phyloP scores from a whole-genome alignment of 2,797 vertebrate genomes.

The Enteromius anoplus region DNA sequence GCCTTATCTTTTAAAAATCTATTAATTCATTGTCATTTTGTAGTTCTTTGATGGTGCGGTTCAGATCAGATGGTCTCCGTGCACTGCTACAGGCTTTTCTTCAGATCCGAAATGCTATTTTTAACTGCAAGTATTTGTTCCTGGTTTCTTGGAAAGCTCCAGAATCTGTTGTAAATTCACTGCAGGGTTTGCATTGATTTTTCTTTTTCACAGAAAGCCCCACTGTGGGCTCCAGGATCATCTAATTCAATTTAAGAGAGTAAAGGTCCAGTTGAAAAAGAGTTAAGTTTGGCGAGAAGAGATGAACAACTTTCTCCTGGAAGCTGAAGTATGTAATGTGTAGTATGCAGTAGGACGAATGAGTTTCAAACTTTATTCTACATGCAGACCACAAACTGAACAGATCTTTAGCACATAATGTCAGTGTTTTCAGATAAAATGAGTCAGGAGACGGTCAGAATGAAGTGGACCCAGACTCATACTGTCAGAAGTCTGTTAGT shows the following conservation, averaged over 20 bases:
- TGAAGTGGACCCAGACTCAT: conserved; percentile 61
- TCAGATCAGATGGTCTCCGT: conserved; percentile 1
- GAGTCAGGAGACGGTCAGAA: not conserved
- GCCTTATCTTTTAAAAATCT: conserved; percentile 22
- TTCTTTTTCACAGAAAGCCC: conserved; percentile 31
- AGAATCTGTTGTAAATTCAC: conserved; percentile 57
- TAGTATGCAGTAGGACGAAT: not conserved
- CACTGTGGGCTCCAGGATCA: conserved; percentile 11
- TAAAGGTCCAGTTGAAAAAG: not conserved
- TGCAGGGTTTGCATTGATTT: conserved; percentile 59
- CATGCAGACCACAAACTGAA: not conserved
- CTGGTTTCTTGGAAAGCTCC: conserved; percentile 46
- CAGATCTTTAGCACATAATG: not conserved
- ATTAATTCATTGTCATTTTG: not conserved
- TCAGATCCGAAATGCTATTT: conserved; percentile 49
- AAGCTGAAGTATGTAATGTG: not conserved
- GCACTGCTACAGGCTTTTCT: not conserved
- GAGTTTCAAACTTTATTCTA: not conserved
- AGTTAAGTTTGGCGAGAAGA: not conserved
- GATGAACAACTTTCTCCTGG: not conserved
- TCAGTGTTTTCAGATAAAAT: not conserved
- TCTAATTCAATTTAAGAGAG: conserved; percentile 1
- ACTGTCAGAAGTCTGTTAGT: conserved; percentile 42
- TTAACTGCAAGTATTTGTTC: conserved; percentile 48
- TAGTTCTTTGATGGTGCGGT: not conserved